Evolutionary conservation across 2,113 vertebrate genomes (phyloP).

Genomic region (Hystrix brachyura): DNA sequence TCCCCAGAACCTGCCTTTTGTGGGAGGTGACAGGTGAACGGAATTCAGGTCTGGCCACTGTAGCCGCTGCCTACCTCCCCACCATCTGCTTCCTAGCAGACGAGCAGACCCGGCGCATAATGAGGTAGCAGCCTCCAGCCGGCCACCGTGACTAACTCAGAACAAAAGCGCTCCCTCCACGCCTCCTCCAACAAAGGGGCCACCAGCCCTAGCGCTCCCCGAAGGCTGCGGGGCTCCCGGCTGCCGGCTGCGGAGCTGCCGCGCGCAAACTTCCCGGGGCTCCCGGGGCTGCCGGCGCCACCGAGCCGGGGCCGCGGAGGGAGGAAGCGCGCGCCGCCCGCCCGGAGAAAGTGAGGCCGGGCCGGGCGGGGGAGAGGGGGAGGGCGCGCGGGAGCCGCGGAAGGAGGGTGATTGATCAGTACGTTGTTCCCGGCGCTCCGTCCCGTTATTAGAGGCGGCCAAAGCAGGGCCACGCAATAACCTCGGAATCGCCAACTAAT

Average conservation of each 20-base stretch:
- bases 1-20: conserved; percentile 88
- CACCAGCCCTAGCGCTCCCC: conserved; percentile 89
- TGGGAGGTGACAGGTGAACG: conserved; percentile 92
- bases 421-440: conserved; percentile 87
- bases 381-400: conserved; percentile 67
- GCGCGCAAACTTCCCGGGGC: conserved; percentile 89
- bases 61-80: conserved; percentile 89
- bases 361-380: conserved; percentile 8
- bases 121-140: conserved; percentile 91
- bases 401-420: conserved; percentile 90
- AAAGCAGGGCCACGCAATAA: conserved; percentile 91
- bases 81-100: conserved; percentile 92
- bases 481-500: conserved; percentile 91
- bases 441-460: conserved; percentile 90
- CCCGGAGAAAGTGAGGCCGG: conserved; percentile 84
- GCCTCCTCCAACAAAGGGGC: conserved; percentile 91
- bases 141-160: conserved; percentile 92
- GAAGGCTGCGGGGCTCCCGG: conserved; percentile 90
- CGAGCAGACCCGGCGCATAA: conserved; percentile 91
- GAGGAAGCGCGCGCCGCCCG: conserved; percentile 78
- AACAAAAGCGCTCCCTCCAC: conserved; percentile 92
- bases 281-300: conserved; percentile 80
- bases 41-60: conserved; percentile 90
- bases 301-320: conserved; percentile 68
- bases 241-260: conserved; percentile 89